These are phyloP conservation scores for Crematogaster levior DNA, from an alignment of 2,888 invertebrate species.

Conservation along the genomic window DNA sequence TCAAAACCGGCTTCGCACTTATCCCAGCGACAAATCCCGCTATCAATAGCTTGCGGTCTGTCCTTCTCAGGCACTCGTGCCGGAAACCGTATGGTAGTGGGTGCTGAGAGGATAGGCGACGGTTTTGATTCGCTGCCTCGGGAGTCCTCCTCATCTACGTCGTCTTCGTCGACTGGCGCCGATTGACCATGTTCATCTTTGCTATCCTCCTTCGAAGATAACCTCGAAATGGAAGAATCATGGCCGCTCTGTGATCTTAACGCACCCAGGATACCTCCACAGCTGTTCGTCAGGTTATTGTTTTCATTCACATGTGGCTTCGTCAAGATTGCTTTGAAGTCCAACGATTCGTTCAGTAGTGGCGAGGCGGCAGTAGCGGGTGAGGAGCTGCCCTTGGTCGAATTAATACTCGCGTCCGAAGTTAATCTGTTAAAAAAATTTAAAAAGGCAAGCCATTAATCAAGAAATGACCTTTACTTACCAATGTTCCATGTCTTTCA, in stretches of 20 bases:
- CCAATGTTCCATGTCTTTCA: not conserved
- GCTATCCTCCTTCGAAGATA: slow-evolving; percentile 54
- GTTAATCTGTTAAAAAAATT: slow-evolving; percentile 69
- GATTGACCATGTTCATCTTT: slow-evolving; percentile 60
- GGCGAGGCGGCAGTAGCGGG: slow-evolving; percentile 52
- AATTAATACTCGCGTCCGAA: slow-evolving; percentile 79
- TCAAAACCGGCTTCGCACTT: slow-evolving; percentile 93
- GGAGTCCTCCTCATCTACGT: slow-evolving; percentile 82
- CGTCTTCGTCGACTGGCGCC: slow-evolving; percentile 76
- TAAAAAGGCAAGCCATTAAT: not conserved
- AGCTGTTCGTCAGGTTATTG: slow-evolving; percentile 79
- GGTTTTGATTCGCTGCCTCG: slow-evolving; percentile 80
- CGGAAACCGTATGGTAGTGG: slow-evolving; percentile 93
- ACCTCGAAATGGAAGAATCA: slow-evolving; percentile 64
- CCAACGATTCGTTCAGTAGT: slow-evolving; percentile 53
- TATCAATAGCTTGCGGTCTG: slow-evolving; percentile 84
- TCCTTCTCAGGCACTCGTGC: slow-evolving; percentile 84
- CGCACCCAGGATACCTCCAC: slow-evolving; percentile 67
- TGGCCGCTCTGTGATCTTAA: slow-evolving; percentile 78
- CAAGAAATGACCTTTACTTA: not conserved
- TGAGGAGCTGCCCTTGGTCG: slow-evolving; percentile 65
- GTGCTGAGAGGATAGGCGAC: slow-evolving; percentile 92
- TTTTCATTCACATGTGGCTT: slow-evolving; percentile 82
- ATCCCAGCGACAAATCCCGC: slow-evolving; percentile 92
- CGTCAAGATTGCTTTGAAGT: slow-evolving; percentile 68